Conservation (phyloP, 2,888 invertebrate genomes). For the Brenthis ino region DNA sequence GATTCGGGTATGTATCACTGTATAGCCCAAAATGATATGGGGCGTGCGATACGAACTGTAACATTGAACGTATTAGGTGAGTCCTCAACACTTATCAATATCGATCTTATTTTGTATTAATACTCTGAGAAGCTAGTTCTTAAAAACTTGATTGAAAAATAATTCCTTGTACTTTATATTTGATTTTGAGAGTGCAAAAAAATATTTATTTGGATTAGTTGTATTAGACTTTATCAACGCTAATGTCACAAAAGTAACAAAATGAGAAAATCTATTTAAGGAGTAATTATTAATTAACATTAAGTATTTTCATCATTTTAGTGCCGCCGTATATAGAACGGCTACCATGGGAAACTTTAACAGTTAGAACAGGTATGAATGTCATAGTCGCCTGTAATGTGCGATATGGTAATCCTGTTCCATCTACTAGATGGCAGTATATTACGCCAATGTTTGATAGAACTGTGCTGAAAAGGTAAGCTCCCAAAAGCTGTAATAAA, state of each 20-base stretch:
- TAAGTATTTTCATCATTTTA: constrained; percentile 38
- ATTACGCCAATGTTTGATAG: constrained; percentile 49
- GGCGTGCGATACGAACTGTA: constrained; percentile 52
- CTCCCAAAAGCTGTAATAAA: too few species aligned
- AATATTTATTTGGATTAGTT: too few species aligned
- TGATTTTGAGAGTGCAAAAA: too few species aligned
- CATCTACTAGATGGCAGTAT: constrained; percentile 60
- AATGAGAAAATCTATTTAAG: too few species aligned
- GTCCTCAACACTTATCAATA: constrained; percentile 15
- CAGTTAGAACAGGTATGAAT: constrained; percentile 44
- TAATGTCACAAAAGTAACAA: not conserved
- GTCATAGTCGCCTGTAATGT: constrained; percentile 55
- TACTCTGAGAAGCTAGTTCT: too few species aligned
- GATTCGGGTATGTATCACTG: constrained; percentile 70
- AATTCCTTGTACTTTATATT: too few species aligned
- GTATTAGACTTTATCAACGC: too few species aligned
- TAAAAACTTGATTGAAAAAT: too few species aligned
- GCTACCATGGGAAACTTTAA: constrained; percentile 43
- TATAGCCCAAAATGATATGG: constrained; percentile 61
- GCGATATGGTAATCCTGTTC: constrained; percentile 56
- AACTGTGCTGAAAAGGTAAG: constrained; percentile 49
- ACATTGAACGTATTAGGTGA: constrained; percentile 62
- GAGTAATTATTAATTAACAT: not conserved
- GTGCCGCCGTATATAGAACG: constrained; percentile 64
- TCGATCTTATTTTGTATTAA: too few species aligned